Evolutionary conservation across 2,888 invertebrate species (phyloP).

Genomic region (Hypena proboscidalis): DNA sequence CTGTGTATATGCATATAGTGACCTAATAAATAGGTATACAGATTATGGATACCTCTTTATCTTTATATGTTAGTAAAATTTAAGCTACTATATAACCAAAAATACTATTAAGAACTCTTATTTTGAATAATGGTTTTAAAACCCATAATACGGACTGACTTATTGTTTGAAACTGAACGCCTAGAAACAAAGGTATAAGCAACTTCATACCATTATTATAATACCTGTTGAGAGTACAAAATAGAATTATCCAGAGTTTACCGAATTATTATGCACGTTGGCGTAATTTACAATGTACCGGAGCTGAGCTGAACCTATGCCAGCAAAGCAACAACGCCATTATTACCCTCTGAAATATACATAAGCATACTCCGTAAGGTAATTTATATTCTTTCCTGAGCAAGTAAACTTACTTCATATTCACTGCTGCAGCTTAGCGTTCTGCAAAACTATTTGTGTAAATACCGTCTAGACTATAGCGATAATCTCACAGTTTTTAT

Average conservation of each 20-base stretch:
- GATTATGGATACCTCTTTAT: too few species aligned
- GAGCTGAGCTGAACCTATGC: slow-evolving; percentile 53
- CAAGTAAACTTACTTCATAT: slow-evolving; percentile 44
- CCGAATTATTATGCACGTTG: slow-evolving; percentile 62
- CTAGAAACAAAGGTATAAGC: too few species aligned
- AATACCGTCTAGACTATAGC: slow-evolving; percentile 37
- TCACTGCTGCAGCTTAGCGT: slow-evolving; percentile 23
- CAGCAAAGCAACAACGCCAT: slow-evolving; percentile 45
- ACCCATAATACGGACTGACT: too few species aligned
- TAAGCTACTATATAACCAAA: too few species aligned
- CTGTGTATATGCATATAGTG: too few species aligned
- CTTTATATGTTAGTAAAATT: too few species aligned
- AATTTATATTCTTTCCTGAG: slow-evolving; percentile 48
- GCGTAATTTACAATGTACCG: slow-evolving; percentile 56
- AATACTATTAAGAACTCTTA: too few species aligned
- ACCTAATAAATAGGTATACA: too few species aligned
- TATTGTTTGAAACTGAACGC: too few species aligned
- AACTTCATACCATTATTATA: too few species aligned
- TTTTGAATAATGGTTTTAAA: too few species aligned
- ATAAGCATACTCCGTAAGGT: slow-evolving; percentile 48
- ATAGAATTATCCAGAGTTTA: slow-evolving; percentile 43
- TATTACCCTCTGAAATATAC: slow-evolving; percentile 60
- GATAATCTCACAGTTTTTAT: slow-evolving; percentile 32
- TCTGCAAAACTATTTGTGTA: slow-evolving; percentile 30
- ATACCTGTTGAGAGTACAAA: slow-evolving; percentile 57